Base-by-base conservation (phyloP, 2,888 invertebrate genomes). In the Ametastegia equiseti region DNA sequence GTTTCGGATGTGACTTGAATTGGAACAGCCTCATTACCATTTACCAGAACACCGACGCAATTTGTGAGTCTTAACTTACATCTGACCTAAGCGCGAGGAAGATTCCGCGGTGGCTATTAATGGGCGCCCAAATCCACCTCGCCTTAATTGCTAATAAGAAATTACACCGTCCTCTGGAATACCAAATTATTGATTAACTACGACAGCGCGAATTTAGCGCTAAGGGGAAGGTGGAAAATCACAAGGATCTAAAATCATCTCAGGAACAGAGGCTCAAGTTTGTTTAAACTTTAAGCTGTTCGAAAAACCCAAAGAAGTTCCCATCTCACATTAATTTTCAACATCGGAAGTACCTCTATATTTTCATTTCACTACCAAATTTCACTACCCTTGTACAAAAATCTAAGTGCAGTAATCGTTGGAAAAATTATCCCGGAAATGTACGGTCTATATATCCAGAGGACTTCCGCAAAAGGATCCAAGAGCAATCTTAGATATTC, bases 21-120 rank as follows among this genome's bases (percentile, higher is more conserved):
- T 82, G 85, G 82, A 85, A 85, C 80, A 82, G 84, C 84, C 82
- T 84, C 82, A 85, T 85, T 85, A 78, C 78, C 78, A 78, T 78
- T 78, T 78, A 78, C 78, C 63, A 63, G 78, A 78, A 78, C 78
- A 78, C 84, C 81, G 75, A 54, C 71, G 80, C 81, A 83, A 83
- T 83, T 83, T 82, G 81, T 83, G 82, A 83, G 80, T 81, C 77
- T 78, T 78, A 78, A 78, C 42, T 78, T 65, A 83, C 82, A 80
- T 81, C 81, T 83, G 82, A 82, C 80, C 83, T 71, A 39, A 63
- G 80, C 65, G 63, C 73, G 78, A 79, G 81, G 67, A 33, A 79
- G 79, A 71, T 79, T 63, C 79, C 54, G 65, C 81, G 47, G 73
- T 39, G 69, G 81, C 82, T 81, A 83, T 83, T 82, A 82, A 82